These are phyloP conservation scores for Argynnis bischoffii DNA, from an alignment of 2,888 invertebrate genomes.

Conservation along the genomic window DNA sequence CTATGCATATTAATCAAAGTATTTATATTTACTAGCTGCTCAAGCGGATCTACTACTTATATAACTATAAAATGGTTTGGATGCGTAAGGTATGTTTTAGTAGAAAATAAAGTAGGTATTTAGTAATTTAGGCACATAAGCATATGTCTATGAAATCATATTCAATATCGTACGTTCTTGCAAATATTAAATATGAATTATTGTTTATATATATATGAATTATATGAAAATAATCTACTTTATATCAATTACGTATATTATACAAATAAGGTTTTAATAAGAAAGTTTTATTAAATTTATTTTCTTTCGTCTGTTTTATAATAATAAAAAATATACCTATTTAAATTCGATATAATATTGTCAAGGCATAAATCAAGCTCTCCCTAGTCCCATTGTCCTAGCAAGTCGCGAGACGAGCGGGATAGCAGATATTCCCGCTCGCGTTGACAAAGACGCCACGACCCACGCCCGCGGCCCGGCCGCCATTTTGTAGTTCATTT, in stretches of 20 bases:
- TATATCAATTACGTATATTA: background rate
- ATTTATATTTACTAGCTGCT: slow-evolving; percentile 54
- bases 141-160: background rate
- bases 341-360: background rate
- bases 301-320: too few relatives aligned
- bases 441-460: slow-evolving; percentile 1
- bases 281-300: too few relatives aligned
- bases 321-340: too few relatives aligned
- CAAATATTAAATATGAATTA: background rate
- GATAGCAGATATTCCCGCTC: slow-evolving; percentile 13
- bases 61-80: slow-evolving; percentile 57
- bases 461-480: slow-evolving; percentile 24
- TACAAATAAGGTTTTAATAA: background rate
- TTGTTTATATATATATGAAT: background rate
- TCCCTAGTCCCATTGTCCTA: background rate
- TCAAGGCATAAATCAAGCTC: background rate
- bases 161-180: too few relatives aligned
- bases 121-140: slow-evolving; percentile 8
- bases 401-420: slow-evolving; percentile 10
- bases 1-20: slow-evolving; percentile 8
- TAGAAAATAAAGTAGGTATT: slow-evolving; percentile 18
- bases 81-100: slow-evolving; percentile 59
- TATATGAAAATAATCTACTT: background rate
- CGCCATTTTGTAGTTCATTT: slow-evolving; percentile 59
- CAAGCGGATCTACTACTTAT: slow-evolving; percentile 54